phyloP scores from a whole-genome alignment of 2,797 vertebrate genomes.

The Periparus ater region DNA sequence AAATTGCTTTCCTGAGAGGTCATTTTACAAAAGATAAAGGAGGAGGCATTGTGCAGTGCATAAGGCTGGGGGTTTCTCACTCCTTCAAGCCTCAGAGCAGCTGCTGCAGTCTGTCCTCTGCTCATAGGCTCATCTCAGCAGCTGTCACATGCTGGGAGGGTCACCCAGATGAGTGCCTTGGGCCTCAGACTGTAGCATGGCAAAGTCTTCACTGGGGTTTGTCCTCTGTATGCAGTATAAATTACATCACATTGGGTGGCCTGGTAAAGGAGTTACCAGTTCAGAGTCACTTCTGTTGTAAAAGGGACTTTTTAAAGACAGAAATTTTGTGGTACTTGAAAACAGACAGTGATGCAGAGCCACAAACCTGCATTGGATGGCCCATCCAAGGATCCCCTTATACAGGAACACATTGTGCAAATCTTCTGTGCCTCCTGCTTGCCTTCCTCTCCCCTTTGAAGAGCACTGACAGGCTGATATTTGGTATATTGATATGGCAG shows the following conservation, averaged over 20 bases:
- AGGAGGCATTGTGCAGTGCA: not conserved
- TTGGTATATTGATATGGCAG: not conserved
- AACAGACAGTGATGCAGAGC: not conserved
- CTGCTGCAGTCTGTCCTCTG: not conserved
- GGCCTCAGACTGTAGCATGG: not conserved
- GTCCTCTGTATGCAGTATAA: not conserved
- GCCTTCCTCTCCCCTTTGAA: not conserved
- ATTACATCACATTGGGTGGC: rapidly evolving
- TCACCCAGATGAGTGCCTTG: not conserved
- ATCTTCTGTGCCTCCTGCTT: not conserved
- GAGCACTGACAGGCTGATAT: not conserved
- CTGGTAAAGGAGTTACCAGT: not conserved
- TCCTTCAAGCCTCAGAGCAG: not conserved
- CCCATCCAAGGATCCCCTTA: not conserved
- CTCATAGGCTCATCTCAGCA: not conserved
- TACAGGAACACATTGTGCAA: not conserved
- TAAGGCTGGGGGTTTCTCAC: not conserved
- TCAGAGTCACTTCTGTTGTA: not conserved
- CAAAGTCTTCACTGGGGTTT: not conserved
- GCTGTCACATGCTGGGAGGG: rapidly evolving
- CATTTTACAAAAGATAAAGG: not conserved
- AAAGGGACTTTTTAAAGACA: not conserved
- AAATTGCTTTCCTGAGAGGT: constrained; percentile 8
- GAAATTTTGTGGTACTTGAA: not conserved
- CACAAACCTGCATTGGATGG: not conserved